phyloP scores from a whole-genome alignment of 2,113 vertebrate species.

The human (Homo sapiens) region GRCh38 chr5:108153501-108154000 shows the following conservation, averaged over 20 bases:
- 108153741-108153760: background rate
- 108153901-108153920: background rate
- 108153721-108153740: background rate
- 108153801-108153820: background rate
- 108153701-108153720: background rate
- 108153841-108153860: background rate
- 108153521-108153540: background rate
- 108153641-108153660: background rate
- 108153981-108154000: no score
- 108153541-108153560: background rate
- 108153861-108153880: background rate
- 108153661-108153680: background rate
- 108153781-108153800: background rate
- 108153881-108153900: background rate
- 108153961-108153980: accelerated
- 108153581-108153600: background rate
- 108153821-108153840: background rate
- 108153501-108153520: background rate
- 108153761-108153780: background rate
- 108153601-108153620: background rate
- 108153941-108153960: background rate
- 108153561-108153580: background rate
- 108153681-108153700: background rate
- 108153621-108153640: background rate
- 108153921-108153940: background rate